Evolutionary conservation across 1,140 invertebrate species (phyloP), one percentile per base, ranked within the genome.

Genomic region (Lucilia cuprina): DNA sequence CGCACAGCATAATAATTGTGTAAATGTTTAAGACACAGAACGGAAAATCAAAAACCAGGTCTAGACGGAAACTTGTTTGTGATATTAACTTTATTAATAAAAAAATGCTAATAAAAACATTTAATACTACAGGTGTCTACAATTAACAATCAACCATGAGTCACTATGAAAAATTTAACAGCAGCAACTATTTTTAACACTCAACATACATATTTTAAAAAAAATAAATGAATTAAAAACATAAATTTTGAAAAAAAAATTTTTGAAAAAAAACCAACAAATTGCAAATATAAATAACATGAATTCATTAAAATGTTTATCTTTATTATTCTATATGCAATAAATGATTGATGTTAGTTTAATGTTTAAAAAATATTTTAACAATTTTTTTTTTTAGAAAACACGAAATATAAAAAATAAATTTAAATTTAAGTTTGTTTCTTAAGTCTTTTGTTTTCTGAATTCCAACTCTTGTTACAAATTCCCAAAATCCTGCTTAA

Each of bases 61-160:
- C 13, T 14, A 60, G 13, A 10, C 13, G 50, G 50, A 60, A 60
- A 60, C 55, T 60, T 60, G 55, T 60, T 60, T n/a, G 25, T 60
- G 55, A 41, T 60, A 17, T 60, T 17, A 17, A 60, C 5, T 17
- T 17, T n/a, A 60, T 60, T 60, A 60, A n/a, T 60, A 7, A n/a
- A n/a, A 7, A n/a, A n/a, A n/a, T 17, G 0, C 0, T 14, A 60
- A 60, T n/a, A n/a, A 60, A 60, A 60, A 60, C 55, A 60, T 60
- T 60, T 60, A 60, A 60, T 60, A 60, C 41, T 60, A 60, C 55
- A 60, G 55, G 55, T 60, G 55, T 60, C 55, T 60, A 60, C 55
- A 60, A 60, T 60, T 60, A 60, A 60, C 13, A 60, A 7, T 5
- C 41, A 41, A 60, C 55, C 55, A 60, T 60, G 55, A 60, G 5